Base-by-base conservation (phyloP, 2,888 invertebrate species). In the Eilema griseolum region DNA sequence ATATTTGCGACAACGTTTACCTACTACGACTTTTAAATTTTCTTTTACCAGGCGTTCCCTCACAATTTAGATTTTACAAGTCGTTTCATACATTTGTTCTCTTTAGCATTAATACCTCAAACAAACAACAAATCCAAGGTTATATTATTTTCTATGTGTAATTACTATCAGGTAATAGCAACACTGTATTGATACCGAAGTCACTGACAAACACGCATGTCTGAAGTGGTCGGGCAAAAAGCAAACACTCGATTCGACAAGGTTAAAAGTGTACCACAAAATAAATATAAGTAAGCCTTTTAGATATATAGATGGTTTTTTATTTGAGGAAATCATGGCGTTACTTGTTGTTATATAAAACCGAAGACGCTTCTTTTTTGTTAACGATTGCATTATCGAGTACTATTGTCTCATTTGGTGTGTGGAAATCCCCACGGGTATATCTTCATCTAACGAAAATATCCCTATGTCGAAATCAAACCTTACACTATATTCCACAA, bases 181-280 rank as follows among this genome's bases (percentile, higher is more conserved):
- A 23, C 20, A 62, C 23, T 12, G 33, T 62, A 37, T 24, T 37
- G 31, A 62, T 37, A 23, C 20, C 16, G 16, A n/a, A 20, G 37
- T 31, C 24, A 24, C 41, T 14, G 11, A 24, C 12, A 28, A 57
- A 56, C 65, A 65, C 65, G 66, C 66, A 57, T 57, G 16, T 20
- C 3, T 33, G 56, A n/a, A 66, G 66, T 33, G 66, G 12, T 66
- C n/a, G 28, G 20, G 64, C 31, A 66, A 66, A 57, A 52, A 66
- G 52, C 28, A 14, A 62, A 41, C 3, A 24, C 37, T 24, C 37
- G 20, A 37, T 20, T 20, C 16, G 16, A 62, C 62, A 62, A 41
- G 16, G 16, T n/a, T 62, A 62, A 41, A 41, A 62, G 24, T 16
- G 37, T 24, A 33, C 41, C 41, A 3, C 41, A 41, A 12, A 37